phyloP scores from a whole-genome alignment of 2,113 vertebrate genomes.

The Takifugu bimaculatus region DNA sequence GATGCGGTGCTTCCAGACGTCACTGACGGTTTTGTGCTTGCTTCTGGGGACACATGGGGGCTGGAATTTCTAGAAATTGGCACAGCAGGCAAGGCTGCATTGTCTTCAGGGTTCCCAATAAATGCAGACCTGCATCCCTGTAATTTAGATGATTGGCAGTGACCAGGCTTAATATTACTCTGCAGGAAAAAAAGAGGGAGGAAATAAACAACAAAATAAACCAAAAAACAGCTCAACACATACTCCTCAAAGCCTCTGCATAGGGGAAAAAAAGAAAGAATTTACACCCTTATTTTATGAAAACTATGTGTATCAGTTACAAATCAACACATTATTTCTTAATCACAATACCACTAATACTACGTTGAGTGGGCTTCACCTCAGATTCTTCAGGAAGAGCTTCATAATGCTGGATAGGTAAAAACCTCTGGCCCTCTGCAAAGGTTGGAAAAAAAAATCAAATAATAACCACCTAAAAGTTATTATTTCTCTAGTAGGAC shows the following conservation, averaged over 20 bases:
- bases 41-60: neutral
- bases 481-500: no score
- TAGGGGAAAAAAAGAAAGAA: no score
- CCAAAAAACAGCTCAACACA: no score
- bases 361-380: neutral
- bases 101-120: neutral
- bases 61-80: neutral
- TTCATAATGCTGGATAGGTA: conserved; percentile 5
- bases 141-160: neutral
- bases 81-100: neutral
- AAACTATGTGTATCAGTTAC: neutral
- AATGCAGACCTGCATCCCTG: neutral
- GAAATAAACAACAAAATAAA: no score
- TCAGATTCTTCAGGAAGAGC: conserved; percentile 36
- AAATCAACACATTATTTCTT: neutral
- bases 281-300: neutral
- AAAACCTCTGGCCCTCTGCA: conserved; percentile 22
- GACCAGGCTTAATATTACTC: neutral
- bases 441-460: neutral
- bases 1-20: conserved; percentile 2
- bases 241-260: no score
- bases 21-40: neutral
- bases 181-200: neutral
- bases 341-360: conserved; percentile 1
- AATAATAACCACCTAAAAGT: no score